These are phyloP conservation scores for Epinephelus fuscoguttatus DNA, from an alignment of 2,113 vertebrate species.

Conservation along the genomic window DNA sequence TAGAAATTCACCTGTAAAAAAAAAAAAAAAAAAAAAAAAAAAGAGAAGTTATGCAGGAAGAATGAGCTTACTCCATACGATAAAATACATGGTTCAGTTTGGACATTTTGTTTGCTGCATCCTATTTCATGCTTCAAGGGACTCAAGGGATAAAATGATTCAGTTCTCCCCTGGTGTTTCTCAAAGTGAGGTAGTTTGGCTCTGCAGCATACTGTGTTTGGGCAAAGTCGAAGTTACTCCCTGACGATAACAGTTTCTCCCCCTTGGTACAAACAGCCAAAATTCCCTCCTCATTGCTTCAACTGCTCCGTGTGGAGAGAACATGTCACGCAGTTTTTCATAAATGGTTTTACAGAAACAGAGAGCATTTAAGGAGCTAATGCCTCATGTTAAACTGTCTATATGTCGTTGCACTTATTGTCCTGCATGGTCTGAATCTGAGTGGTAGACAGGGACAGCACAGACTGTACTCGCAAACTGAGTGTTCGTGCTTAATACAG, in stretches of 20 bases:
- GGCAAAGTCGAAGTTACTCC: not conserved
- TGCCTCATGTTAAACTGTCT: conserved; percentile 15
- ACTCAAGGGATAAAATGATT: conserved; percentile 6
- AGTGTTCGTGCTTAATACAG: conserved; percentile 19
- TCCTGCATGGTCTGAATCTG: conserved; percentile 13
- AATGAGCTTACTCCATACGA: not conserved
- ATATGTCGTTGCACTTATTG: conserved; percentile 13
- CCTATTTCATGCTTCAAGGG: conserved; percentile 38
- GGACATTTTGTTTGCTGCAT: conserved; percentile 14
- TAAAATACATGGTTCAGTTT: not conserved
- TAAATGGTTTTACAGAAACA: conserved; percentile 1
- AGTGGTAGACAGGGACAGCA: not conserved
- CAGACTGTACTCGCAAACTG: conserved; percentile 10
- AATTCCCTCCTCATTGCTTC: not conserved
- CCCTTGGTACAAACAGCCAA: not conserved
- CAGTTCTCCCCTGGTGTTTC: conserved; percentile 2
- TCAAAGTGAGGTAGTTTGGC: conserved; percentile 4
- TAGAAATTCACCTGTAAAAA: conserved; percentile 49
- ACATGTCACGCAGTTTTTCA: not conserved
- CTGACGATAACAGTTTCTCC: conserved; percentile 21
- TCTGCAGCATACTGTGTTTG: not conserved
- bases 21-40: conserved; percentile 13
- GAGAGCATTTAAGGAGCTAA: conserved; percentile 5
- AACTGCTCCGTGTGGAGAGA: not conserved
- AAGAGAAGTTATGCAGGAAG: not conserved